A percentile compares a stretch with the other conserved stretches of the same genome.
phyloP scores from a whole-genome alignment of 1,140 invertebrate genomes.

The Sinella curviseta region DNA sequence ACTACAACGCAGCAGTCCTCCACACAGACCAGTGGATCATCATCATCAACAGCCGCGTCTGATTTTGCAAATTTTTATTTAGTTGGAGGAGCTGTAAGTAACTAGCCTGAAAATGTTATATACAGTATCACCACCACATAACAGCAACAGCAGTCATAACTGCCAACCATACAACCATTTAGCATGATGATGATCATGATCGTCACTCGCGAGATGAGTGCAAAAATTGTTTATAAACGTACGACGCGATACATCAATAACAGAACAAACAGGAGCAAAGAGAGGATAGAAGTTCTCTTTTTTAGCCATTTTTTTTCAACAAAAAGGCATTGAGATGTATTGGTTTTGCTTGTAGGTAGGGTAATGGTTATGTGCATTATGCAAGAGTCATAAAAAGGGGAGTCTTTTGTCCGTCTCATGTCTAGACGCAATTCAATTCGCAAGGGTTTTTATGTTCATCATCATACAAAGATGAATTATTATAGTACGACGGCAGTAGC shows the following conservation, averaged over 20 bases:
- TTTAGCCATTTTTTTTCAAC: not conserved
- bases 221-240: not conserved
- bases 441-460: not conserved
- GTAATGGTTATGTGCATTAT: constrained; percentile 6
- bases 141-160: no score
- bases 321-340: not conserved
- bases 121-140: no score
- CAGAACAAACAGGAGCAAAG: no score
- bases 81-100: no score
- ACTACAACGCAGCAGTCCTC: not conserved
- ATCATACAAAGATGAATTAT: no score
- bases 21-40: not conserved
- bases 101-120: no score
- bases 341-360: not conserved
- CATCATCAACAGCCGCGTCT: not conserved
- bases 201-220: no score
- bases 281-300: no score
- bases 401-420: not conserved
- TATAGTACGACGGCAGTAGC: no score
- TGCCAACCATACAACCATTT: no score
- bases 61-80: not conserved
- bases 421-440: constrained; percentile 5
- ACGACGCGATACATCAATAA: no score
- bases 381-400: constrained; percentile 3
- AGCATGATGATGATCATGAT: no score